A percentile compares a stretch with the other conserved stretches of the same genome.
These are phyloP conservation scores for Periophthalmus magnuspinnatus DNA, from an alignment of 2,797 vertebrate species.

Conservation along the genomic window DNA sequence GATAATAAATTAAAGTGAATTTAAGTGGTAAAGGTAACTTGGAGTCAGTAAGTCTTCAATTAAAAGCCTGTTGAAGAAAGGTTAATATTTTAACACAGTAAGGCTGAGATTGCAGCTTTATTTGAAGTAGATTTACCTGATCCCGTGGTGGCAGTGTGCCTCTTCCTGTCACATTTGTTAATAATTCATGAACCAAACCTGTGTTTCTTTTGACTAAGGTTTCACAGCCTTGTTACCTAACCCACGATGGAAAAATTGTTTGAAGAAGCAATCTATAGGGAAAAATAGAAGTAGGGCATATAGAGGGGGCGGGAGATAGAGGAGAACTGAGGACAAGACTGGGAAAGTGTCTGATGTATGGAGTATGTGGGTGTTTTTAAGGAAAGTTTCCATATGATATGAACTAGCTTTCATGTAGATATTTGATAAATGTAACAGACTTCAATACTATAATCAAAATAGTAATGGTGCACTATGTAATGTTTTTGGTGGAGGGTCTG, in stretches of 20 bases:
- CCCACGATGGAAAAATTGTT: slow-evolving; percentile 38
- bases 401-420: background rate
- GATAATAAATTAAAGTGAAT: background rate
- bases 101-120: slow-evolving; percentile 4
- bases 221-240: slow-evolving; percentile 45
- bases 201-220: slow-evolving; percentile 37
- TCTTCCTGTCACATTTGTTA: slow-evolving; percentile 54
- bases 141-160: slow-evolving; percentile 24
- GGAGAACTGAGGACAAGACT: background rate
- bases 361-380: background rate
- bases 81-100: background rate
- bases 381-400: background rate
- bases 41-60: no score
- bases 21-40: no score
- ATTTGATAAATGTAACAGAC: no score
- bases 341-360: slow-evolving; percentile 10
- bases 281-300: slow-evolving; percentile 4
- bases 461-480: no score
- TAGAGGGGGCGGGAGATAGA: background rate
- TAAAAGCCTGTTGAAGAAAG: background rate
- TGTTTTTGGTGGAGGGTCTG: no score
- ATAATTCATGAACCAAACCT: slow-evolving; percentile 58
- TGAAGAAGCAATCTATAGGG: slow-evolving; percentile 20
- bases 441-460: background rate
- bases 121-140: slow-evolving; percentile 20